phyloP scores from a whole-genome alignment of 2,888 invertebrate genomes.

The Prosopocoilus inquinatus region DNA sequence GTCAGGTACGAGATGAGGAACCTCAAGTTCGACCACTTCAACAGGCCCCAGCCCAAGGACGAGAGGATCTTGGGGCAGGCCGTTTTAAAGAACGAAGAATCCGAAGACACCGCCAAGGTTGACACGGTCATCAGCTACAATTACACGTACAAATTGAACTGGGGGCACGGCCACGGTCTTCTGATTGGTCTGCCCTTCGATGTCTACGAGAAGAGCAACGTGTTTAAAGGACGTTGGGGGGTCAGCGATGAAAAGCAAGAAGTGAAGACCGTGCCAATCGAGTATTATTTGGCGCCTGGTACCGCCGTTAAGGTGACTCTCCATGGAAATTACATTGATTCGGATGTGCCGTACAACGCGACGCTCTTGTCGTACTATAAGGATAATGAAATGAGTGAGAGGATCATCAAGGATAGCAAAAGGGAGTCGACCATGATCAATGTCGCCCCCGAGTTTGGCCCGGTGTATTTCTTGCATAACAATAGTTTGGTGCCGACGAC shows the following conservation, averaged over 20 bases:
- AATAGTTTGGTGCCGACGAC: slow-evolving; percentile 77
- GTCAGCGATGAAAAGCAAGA: slow-evolving; percentile 49
- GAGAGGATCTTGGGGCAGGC: slow-evolving; percentile 45
- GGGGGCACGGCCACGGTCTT: slow-evolving; percentile 76
- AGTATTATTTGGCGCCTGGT: slow-evolving; percentile 63
- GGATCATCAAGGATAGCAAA: slow-evolving; percentile 62
- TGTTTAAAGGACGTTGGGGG: slow-evolving; percentile 68
- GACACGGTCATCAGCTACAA: slow-evolving; percentile 73
- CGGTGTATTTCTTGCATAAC: slow-evolving; percentile 73
- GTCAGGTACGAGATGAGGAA: slow-evolving; percentile 69
- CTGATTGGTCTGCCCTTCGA: slow-evolving; percentile 68
- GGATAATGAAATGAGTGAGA: slow-evolving; percentile 58
- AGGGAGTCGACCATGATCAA: slow-evolving; percentile 67
- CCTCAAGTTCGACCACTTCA: slow-evolving; percentile 40
- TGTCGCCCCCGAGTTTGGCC: slow-evolving; percentile 70
- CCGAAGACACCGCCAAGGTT: slow-evolving; percentile 54
- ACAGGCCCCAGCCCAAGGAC: slow-evolving; percentile 47
- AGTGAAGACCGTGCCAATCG: slow-evolving; percentile 57
- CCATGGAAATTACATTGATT: slow-evolving; percentile 68
- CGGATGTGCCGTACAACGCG: slow-evolving; percentile 73
- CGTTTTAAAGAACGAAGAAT: slow-evolving; percentile 48
- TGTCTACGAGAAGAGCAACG: slow-evolving; percentile 52
- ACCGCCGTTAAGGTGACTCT: slow-evolving; percentile 82
- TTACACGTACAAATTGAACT: slow-evolving; percentile 68
- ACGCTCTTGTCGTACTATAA: slow-evolving; percentile 68